phyloP scores from a whole-genome alignment of 2,113 vertebrate species.

The Ammodytes dubius region DNA sequence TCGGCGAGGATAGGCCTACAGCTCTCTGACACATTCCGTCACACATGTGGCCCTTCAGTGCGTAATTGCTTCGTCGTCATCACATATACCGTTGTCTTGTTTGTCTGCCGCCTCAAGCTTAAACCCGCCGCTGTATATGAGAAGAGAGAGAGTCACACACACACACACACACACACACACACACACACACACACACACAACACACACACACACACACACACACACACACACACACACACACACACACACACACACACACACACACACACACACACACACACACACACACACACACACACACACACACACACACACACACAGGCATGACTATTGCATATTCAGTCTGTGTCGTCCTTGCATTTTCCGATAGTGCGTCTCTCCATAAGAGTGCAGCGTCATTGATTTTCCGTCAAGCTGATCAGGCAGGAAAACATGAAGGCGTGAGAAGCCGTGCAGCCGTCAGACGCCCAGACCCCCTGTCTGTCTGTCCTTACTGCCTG shows the following conservation, averaged over 20 bases:
- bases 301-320: neutral
- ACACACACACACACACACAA: neutral
- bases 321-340: conserved; percentile 10
- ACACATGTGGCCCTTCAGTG: conserved; percentile 5
- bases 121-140: neutral
- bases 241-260: neutral
- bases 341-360: neutral
- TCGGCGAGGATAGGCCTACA: neutral
- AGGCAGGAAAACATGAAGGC: conserved; percentile 60
- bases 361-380: conserved; percentile 44
- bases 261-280: neutral
- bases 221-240: neutral
- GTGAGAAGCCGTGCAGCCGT: conserved; percentile 64
- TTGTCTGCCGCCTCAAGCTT: neutral
- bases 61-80: conserved; percentile 5
- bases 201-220: neutral
- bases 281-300: neutral
- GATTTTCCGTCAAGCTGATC: conserved; percentile 75
- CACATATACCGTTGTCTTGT: conserved; percentile 5
- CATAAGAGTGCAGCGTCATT: conserved; percentile 72
- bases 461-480: conserved; percentile 23
- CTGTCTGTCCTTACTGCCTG: neutral
- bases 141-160: neutral
- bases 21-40: conserved; percentile 48
- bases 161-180: neutral